Base-by-base conservation (phyloP, 2,797 vertebrate genomes). In the Rhabdomys pumilio region DNA sequence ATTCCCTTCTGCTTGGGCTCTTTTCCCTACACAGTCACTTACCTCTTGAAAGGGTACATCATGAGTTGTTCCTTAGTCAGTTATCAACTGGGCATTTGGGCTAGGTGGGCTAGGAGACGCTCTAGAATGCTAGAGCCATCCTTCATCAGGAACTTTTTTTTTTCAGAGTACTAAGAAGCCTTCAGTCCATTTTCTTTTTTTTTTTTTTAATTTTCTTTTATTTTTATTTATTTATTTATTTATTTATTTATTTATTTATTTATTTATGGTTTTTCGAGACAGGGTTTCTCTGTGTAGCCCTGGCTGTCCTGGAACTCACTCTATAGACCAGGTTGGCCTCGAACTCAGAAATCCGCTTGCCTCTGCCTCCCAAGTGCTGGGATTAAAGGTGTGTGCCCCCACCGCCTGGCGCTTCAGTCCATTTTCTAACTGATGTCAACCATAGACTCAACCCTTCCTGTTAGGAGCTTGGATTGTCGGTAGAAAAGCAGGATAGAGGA, bases 371-470 rank as follows among this genome's bases (percentile, higher is more conserved):
- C 38, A 38, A 38, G 38, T 38, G 38, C 38, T 38, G 38, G 38
- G 38, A 38, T 38, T 38, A 38, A 38, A 38, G 38, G 38, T 2
- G 38, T 38, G 38, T 2, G 38, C 38, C 38, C 2, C 38, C 38
- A 38, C 38, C 38, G 38, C 38, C 38, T 38, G 38, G 38, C 38
- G 38, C 41, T 29, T 65, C 38, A 80, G 72, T 73, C 75, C 44
- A 29, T 81, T 69, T 57, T 59, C 34, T 77, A n/a, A 29, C 73
- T 76, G 79, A 89, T 44, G 31, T 14, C 63, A 69, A 67, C 75
- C 47, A 47, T 13, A 79, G 89, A 83, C 41, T 82, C 73, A 61
- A 75, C 47, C 84, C 91, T 61, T 96, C n/a, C 81, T 90, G 24
- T 31, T 41, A 47, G 69, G 57, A 47, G 11, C 59, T 67, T 72